Conservation (phyloP, 2,113 vertebrate genomes). For the Pollachius pollachius region DNA sequence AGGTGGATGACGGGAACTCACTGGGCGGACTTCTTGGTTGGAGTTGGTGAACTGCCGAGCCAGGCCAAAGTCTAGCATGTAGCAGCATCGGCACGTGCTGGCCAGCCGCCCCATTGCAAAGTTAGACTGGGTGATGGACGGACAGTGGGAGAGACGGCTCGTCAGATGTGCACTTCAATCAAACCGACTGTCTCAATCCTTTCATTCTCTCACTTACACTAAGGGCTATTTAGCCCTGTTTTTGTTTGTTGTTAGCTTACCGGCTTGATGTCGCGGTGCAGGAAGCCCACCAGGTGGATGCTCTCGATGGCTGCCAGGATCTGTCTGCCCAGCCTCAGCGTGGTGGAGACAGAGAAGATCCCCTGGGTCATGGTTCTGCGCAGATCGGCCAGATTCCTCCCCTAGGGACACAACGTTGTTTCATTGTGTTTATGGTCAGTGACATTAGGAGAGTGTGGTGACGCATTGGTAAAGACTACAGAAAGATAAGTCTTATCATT, state of each 20-base stretch:
- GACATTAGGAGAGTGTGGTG: background rate
- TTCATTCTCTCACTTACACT: too few species aligned
- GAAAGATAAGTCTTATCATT: background rate
- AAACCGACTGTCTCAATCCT: too few species aligned
- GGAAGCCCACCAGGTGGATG: constrained; percentile 96
- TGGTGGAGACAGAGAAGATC: constrained; percentile 90
- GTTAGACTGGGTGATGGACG: constrained; percentile 80
- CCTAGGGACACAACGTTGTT: constrained; percentile 65
- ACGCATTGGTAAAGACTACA: background rate
- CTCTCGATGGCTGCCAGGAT: constrained; percentile 96
- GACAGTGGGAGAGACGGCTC: too few species aligned
- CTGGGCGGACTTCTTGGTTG: constrained; percentile 94
- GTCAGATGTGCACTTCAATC: too few species aligned
- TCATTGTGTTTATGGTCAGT: background rate
- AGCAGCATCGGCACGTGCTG: constrained; percentile 95
- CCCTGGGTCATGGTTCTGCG: constrained; percentile 88
- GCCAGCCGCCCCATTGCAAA: constrained; percentile 96
- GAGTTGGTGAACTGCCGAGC: constrained; percentile 97
- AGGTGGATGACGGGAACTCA: constrained; percentile 70
- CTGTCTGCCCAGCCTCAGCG: constrained; percentile 89
- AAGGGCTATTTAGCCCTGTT: background rate
- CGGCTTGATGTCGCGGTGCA: constrained; percentile 97
- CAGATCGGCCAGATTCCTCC: constrained; percentile 94
- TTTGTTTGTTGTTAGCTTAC: constrained; percentile 66
- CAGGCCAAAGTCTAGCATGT: constrained; percentile 98